Conservation (phyloP, 2,797 vertebrate species). For the Dipus sagitta region DNA sequence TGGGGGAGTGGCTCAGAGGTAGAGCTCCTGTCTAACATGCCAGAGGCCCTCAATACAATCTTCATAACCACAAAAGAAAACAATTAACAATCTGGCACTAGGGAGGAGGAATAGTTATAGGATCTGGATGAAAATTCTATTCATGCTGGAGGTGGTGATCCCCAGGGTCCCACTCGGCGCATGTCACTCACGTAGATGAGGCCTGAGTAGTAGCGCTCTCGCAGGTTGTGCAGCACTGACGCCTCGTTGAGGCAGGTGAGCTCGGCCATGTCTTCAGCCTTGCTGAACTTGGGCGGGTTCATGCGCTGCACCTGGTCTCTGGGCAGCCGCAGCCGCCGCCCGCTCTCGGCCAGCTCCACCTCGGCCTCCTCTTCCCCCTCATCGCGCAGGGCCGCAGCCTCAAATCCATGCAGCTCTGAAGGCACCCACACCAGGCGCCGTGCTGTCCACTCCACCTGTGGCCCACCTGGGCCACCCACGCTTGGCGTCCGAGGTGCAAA, state of each 20-base stretch:
- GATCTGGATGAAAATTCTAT: fast-evolving
- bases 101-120: no score
- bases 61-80: no score
- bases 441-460: conserved; percentile 95
- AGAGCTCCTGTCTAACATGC: no score
- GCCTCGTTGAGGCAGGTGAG: conserved; percentile 97
- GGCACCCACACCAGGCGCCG: conserved; percentile 96
- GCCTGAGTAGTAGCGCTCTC: conserved; percentile 95
- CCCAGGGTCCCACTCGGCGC: background rate
- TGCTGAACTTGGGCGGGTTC: conserved; percentile 97
- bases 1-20: no score
- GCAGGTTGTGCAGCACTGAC: conserved; percentile 95
- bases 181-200: conserved; percentile 94
- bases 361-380: conserved; percentile 94
- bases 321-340: conserved; percentile 90
- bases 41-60: no score
- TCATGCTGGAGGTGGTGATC: background rate
- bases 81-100: background rate
- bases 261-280: conserved; percentile 97
- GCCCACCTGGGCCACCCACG: background rate
- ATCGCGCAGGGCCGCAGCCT: conserved; percentile 93
- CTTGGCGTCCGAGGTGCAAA: background rate
- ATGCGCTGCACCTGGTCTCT: conserved; percentile 96
- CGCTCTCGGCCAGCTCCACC: conserved; percentile 94
- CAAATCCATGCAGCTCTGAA: conserved; percentile 95